These are phyloP conservation scores for Hirtodrosophila duncani DNA, from an alignment of 2,888 invertebrate genomes.

Conservation along the genomic window DNA sequence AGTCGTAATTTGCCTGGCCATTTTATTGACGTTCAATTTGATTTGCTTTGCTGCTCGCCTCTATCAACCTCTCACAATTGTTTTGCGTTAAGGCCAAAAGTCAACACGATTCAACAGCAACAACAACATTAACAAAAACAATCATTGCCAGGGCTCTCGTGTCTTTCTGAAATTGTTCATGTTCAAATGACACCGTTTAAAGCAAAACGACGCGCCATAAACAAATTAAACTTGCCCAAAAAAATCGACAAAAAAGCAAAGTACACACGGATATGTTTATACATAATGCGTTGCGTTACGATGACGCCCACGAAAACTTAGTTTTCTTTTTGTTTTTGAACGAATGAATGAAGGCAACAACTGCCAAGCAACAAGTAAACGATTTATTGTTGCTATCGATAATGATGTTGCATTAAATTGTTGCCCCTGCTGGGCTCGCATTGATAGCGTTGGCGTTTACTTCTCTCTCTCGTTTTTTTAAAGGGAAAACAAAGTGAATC, in stretches of 20 bases:
- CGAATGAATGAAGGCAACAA: conserved; percentile 62
- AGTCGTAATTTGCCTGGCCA: conserved; percentile 48
- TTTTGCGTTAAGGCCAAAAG: conserved; percentile 55
- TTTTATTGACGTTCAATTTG: conserved; percentile 62
- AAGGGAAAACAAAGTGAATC: conserved; percentile 20
- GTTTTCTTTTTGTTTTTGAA: conserved; percentile 20
- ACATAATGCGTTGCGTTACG: conserved; percentile 61
- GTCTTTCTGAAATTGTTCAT: conserved; percentile 42
- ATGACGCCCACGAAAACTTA: conserved; percentile 53
- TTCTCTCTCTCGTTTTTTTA: background rate
- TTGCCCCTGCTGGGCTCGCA: conserved; percentile 38
- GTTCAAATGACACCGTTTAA: conserved; percentile 58
- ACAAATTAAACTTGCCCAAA: conserved; percentile 61
- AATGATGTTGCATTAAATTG: conserved; percentile 66
- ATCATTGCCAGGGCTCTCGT: conserved; percentile 6
- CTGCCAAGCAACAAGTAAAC: conserved; percentile 44
- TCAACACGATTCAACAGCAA: conserved; percentile 46
- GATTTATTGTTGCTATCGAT: conserved; percentile 32
- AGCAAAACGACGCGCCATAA: conserved; percentile 53
- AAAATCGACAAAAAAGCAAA: conserved; percentile 4
- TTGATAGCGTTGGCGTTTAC: conserved; percentile 52
- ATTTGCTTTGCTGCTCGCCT: conserved; percentile 39
- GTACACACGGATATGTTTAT: conserved; percentile 16
- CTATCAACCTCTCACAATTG: conserved; percentile 61
- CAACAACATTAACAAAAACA: conserved; percentile 1